Percentiles rank a stretch among this genome's conserved stretches.
These are phyloP conservation scores for Xiphorhynchus erythropygius DNA, from an alignment of 2,797 vertebrate genomes.

Conservation along the genomic window DNA sequence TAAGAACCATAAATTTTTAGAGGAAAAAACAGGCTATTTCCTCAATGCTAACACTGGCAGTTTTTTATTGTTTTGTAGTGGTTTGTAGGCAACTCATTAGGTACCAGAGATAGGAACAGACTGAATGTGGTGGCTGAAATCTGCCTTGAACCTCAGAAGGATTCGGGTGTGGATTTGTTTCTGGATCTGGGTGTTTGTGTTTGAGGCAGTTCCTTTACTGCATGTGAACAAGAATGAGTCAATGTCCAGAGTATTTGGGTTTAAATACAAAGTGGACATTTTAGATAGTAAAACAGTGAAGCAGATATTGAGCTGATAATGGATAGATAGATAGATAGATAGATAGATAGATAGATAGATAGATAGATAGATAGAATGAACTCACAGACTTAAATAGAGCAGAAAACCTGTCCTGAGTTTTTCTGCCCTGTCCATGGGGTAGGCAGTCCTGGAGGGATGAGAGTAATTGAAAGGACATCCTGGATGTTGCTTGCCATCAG, in stretches of 20 bases:
- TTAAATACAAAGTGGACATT: background rate
- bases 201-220: background rate
- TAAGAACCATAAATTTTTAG: constrained; percentile 39
- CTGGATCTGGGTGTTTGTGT: background rate
- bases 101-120: background rate
- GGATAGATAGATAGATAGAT: no score
- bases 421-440: background rate
- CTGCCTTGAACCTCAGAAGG: background rate
- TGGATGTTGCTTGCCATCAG: background rate
- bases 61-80: constrained; percentile 25
- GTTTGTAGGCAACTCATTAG: background rate
- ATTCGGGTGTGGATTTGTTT: background rate
- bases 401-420: background rate
- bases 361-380: no score
- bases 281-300: background rate
- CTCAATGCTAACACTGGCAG: constrained; percentile 37
- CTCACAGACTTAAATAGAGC: background rate
- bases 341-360: no score
- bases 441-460: background rate
- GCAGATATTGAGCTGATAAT: background rate
- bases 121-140: background rate
- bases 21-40: constrained; percentile 16
- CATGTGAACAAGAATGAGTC: background rate
- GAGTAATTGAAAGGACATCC: background rate
- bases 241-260: background rate